Conservation (phyloP, 2,797 vertebrate species). For the Atherinosoma microstoma region DNA sequence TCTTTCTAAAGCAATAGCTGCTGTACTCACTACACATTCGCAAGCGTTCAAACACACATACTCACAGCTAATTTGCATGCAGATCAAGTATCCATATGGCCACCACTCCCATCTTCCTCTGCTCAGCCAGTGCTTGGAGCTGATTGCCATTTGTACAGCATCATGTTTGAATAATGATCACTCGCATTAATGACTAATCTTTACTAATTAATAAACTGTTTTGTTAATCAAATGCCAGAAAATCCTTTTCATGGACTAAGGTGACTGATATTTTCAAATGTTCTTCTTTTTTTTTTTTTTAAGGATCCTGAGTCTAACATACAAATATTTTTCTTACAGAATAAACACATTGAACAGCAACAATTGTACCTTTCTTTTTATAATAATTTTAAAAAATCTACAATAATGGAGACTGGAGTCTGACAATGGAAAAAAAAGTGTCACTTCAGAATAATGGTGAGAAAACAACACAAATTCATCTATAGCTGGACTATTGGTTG, state of each 20-base stretch:
- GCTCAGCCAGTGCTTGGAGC: slow-evolving; percentile 19
- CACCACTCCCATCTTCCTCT: slow-evolving; percentile 46
- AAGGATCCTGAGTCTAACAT: background rate
- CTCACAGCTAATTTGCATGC: slow-evolving; percentile 61
- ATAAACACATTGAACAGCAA: background rate
- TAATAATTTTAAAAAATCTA: background rate
- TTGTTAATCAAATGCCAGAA: background rate
- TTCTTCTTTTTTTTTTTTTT: too few species aligned
- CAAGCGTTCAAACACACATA: slow-evolving; percentile 32
- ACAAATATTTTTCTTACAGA: background rate
- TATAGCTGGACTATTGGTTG: slow-evolving; percentile 27
- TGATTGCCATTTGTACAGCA: slow-evolving; percentile 40
- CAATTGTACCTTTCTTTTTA: background rate
- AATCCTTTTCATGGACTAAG: slow-evolving; percentile 4
- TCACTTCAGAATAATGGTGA: slow-evolving; percentile 38
- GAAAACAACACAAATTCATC: slow-evolving; percentile 43
- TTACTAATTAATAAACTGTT: background rate
- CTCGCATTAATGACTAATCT: slow-evolving; percentile 2
- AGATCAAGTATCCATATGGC: slow-evolving; percentile 54
- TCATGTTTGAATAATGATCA: slow-evolving; percentile 14
- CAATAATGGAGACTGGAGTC: background rate
- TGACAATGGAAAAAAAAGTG: background rate
- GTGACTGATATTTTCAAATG: background rate
- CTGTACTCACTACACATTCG: slow-evolving; percentile 23
- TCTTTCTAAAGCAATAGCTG: slow-evolving; percentile 47